Evolutionary conservation across 2,797 vertebrate genomes (phyloP), one percentile per base, ranked within the genome.

Genomic region (Pseudomugil tenellus): DNA sequence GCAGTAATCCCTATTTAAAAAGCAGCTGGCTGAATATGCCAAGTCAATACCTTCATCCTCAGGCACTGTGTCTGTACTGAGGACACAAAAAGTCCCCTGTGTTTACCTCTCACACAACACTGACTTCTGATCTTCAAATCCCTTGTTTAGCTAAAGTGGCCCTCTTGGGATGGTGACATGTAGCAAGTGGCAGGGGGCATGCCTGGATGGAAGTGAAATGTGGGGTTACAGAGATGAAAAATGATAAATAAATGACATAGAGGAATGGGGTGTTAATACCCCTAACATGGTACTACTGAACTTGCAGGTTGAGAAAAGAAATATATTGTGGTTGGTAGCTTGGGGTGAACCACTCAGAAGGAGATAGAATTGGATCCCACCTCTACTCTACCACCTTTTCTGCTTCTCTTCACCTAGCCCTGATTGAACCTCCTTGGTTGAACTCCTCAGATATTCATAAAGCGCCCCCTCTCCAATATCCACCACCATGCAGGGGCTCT

Each of bases 121-220:
- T 79, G 88, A 80, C 80, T 82, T 84, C 83, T 85, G 87, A 89
- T 87, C 84, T 83, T 35, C 75, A 84, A 86, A 90, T 87, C 86
- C 85, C 85, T 84, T 87, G 87, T 91, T 90, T 91, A 83, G 91
- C 85, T 86, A 84, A 92, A 92, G 91, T 89, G 86, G 74, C 72
- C 85, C 89, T 87, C 88, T 48, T 19, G 92, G 89, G 91, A 92
- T 73, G 71, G 81, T 41, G 34, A 74, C 84, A 82, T 72, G 72
- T 49, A 53, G 41, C 60, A 43, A n/a, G 37, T 16, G 37, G 37
- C 14, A n/a, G 8, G 70, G 62, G 54, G 41, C 52, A 70, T 68
- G 65, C 66, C 61, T 43, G 58, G 34, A 62, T 57, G 41, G 64
- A 39, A 51, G 72, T 43, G 2, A 17, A 76, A 63, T 9, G 48